Evolutionary conservation across 2,113 vertebrate species (phyloP), one percentile per base, ranked within the genome.

Genomic region (Mormoops blainvillei): DNA sequence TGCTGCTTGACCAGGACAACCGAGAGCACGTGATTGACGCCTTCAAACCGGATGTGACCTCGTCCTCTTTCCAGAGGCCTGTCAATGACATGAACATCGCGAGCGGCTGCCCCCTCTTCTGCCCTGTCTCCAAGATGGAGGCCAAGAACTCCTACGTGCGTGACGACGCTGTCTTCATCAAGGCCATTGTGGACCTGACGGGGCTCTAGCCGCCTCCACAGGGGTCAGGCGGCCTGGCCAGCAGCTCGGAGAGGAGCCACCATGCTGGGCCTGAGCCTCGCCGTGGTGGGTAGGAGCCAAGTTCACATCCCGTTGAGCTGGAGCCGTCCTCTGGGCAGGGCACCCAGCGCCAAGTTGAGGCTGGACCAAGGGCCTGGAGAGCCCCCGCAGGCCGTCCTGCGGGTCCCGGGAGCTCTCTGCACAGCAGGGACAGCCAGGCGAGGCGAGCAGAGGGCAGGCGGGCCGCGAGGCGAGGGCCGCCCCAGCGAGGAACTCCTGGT

Each of bases 91-190:
- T 99, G 99, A 99, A 99, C 98, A 99, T 99, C 0, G 99, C 99
- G 96, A 99, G 99, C 0, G 99, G 99, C 94, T 99, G 99, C 97
- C 99, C 99, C 0, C 99, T 99, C 45, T 99, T 99, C 98, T 99
- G 99, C 92, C 99, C 99, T 0, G 98, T 99, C 88, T 98, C 98
- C 0, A 99, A 99, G 95, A 98, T 99, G 98, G 99, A 99, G 2
- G 97, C 98, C 76, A 99, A 99, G 98, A 99, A 99, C 61, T 99
- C 99, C 2, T 99, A 99, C 43, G 98, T 99, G 84, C 99, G 99
- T 0, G 99, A 99, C 2, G 99, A 99, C 4, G 99, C 99, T 38
- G 99, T 99, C 94, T 99, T 99, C 98, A 99, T 99, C 97, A 99
- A 99, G 98, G 99, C 99, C 96, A 99, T 99, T 8, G 99, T 99